Evolutionary conservation across 2,113 vertebrate species (phyloP).

Genomic region (Ophthalmolycus amberensis): DNA sequence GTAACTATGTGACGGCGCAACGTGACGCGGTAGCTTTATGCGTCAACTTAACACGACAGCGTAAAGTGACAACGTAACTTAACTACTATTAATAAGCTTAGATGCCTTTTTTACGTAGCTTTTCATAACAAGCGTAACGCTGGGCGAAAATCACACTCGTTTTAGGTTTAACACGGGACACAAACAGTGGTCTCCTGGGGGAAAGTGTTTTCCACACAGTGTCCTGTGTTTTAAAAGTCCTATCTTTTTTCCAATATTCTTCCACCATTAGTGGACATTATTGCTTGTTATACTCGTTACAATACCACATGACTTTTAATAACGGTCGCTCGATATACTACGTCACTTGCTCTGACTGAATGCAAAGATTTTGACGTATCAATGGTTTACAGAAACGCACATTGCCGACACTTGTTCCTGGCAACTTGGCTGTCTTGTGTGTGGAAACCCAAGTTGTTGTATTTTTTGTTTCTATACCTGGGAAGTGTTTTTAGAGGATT

Average conservation of each 20-base stretch:
- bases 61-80: too few relatives aligned
- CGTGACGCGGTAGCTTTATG: too few relatives aligned
- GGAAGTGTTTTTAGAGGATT: slow-evolving; percentile 1
- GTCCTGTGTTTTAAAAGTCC: not conserved
- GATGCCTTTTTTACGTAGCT: not conserved
- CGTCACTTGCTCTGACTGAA: not conserved
- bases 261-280: not conserved
- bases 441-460: not conserved
- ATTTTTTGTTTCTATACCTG: not conserved
- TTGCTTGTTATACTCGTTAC: not conserved
- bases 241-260: not conserved
- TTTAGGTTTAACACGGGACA: not conserved
- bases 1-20: too few relatives aligned
- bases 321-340: not conserved
- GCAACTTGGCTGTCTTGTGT: not conserved
- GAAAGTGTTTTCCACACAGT: too few relatives aligned
- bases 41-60: too few relatives aligned
- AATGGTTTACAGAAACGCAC: not conserved
- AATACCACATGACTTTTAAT: not conserved
- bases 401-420: not conserved
- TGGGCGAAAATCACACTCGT: not conserved
- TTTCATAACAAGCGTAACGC: not conserved
- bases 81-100: too few relatives aligned
- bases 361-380: not conserved
- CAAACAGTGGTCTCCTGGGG: not conserved